Evolutionary conservation across 1,140 invertebrate species (phyloP).

Genomic region (Drosophila bocqueti): DNA sequence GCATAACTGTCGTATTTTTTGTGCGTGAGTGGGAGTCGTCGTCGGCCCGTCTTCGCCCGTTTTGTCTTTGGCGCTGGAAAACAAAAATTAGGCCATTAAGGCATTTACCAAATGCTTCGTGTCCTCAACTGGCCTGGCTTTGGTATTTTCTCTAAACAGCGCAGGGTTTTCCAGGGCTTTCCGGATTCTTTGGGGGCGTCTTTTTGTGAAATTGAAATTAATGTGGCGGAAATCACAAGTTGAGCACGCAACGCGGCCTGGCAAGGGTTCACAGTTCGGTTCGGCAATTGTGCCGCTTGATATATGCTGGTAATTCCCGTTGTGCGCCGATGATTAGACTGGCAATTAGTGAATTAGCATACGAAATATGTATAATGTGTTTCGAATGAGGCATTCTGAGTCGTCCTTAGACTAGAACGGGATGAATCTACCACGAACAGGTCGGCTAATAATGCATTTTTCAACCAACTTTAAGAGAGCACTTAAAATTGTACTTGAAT

Average conservation of each 20-base stretch:
- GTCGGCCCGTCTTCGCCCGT: constrained; percentile 8
- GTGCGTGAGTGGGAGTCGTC: constrained; percentile 4
- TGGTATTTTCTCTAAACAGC: constrained; percentile 28
- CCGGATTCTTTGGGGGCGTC: constrained; percentile 40
- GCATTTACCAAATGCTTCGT: constrained; percentile 82
- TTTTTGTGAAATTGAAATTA: constrained; percentile 81
- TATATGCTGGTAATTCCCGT: constrained; percentile 76
- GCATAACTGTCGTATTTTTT: constrained; percentile 79
- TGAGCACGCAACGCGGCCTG: constrained; percentile 71
- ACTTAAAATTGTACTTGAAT: neutral
- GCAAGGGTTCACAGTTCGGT: constrained; percentile 47
- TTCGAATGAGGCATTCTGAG: constrained; percentile 19
- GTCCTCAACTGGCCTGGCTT: constrained; percentile 63
- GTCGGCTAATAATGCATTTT: neutral
- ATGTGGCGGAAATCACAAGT: constrained; percentile 82
- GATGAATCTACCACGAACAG: neutral
- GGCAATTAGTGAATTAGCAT: constrained; percentile 75
- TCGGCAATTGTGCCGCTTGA: constrained; percentile 64
- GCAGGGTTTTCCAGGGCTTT: constrained; percentile 11
- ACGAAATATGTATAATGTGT: constrained; percentile 54
- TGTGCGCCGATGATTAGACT: constrained; percentile 65
- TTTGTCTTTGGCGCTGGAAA: constrained; percentile 54
- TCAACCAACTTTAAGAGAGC: neutral
- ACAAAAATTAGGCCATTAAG: constrained; percentile 84
- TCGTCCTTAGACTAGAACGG: neutral